A percentile compares a stretch with the other conserved stretches of the same genome.
Conservation (phyloP, 2,797 vertebrate genomes). For the Merluccius polli region DNA sequence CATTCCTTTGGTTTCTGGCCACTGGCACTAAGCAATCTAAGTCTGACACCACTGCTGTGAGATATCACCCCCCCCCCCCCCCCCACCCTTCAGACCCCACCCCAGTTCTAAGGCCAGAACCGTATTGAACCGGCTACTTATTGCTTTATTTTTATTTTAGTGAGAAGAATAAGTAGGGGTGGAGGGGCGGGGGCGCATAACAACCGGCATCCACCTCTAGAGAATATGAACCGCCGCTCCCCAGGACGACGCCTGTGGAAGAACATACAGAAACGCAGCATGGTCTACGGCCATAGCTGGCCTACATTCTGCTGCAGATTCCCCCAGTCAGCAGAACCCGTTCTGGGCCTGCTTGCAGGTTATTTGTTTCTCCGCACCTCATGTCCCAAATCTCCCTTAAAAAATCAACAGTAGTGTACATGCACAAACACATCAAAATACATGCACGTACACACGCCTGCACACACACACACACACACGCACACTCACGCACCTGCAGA, state of each 20-base stretch:
- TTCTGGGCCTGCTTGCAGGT: neutral
- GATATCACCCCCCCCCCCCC: neutral
- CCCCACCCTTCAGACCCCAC: too few species aligned
- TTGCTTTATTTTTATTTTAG: conserved; percentile 3
- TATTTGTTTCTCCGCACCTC: neutral
- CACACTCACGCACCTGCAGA: neutral
- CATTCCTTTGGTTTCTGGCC: neutral
- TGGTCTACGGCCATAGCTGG: neutral
- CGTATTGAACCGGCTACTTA: neutral
- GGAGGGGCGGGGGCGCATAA: neutral
- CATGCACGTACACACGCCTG: neutral
- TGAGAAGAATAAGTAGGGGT: neutral
- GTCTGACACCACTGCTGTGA: too few species aligned
- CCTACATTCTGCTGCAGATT: neutral
- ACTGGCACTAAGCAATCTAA: neutral
- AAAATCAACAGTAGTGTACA: neutral
- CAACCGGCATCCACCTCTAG: neutral
- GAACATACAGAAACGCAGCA: neutral
- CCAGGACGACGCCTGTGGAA: neutral
- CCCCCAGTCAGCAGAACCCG: neutral
- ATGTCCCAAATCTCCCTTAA: conserved; percentile 7
- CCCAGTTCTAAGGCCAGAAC: neutral
- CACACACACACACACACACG: neutral
- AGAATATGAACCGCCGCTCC: neutral
- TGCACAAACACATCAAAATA: neutral